Percentiles rank a stretch among this genome's conserved stretches.
Evolutionary conservation across 2,113 vertebrate species (phyloP).

Genomic region (Brachirus orientalis): DNA sequence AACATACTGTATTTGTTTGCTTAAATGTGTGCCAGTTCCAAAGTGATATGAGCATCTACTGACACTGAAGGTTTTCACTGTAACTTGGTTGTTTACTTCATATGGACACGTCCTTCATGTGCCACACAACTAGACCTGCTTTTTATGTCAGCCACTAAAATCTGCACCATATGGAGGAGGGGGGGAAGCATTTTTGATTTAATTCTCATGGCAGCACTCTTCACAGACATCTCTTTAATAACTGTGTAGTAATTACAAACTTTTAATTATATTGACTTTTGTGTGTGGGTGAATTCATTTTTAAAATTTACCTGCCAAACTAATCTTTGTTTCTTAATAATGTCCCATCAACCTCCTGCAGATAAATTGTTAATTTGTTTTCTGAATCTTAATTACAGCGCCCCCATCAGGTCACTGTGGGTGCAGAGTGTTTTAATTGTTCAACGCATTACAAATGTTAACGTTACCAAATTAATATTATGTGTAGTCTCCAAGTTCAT

Average conservation of each 20-base stretch:
- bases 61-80: slow-evolving; percentile 20
- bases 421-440: background rate
- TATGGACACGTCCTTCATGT: too few relatives aligned
- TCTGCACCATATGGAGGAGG: background rate
- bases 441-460: background rate
- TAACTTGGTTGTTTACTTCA: background rate
- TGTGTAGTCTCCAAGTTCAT: background rate
- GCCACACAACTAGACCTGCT: too few relatives aligned
- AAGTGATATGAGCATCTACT: slow-evolving; percentile 26
- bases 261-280: background rate
- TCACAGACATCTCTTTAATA: too few relatives aligned
- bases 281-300: background rate
- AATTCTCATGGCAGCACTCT: too few relatives aligned
- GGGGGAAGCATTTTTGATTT: too few relatives aligned
- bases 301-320: background rate
- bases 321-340: background rate
- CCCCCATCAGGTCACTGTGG: slow-evolving; percentile 19
- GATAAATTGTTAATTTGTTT: slow-evolving; percentile 10
- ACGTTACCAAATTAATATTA: background rate
- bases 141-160: background rate
- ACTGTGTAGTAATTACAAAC: too few relatives aligned
- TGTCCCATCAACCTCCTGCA: slow-evolving; percentile 9
- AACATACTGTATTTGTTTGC: slow-evolving; percentile 39
- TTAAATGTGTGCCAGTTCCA: slow-evolving; percentile 25
- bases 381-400: slow-evolving; percentile 14